A percentile compares a stretch with the other conserved stretches of the same genome.
Evolutionary conservation across 1,140 invertebrate genomes (phyloP).

Genomic region (Uloborus diversus): DNA sequence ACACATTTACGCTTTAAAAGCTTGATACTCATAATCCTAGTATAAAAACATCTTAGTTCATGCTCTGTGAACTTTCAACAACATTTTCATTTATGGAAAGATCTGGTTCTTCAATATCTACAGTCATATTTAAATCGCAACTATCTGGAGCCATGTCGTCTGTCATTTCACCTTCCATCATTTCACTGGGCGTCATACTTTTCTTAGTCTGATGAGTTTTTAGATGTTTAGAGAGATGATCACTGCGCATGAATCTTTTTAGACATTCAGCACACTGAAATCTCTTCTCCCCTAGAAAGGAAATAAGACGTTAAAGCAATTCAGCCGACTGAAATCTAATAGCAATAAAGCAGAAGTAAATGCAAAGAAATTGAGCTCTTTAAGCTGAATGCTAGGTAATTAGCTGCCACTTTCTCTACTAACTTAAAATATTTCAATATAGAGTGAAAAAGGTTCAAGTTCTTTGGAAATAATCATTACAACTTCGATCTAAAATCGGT

Average conservation of each 20-base stretch:
- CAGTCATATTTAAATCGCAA: constrained; percentile 70
- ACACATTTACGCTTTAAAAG: too few species aligned
- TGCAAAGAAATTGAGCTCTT: too few species aligned
- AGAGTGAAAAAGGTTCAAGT: too few species aligned
- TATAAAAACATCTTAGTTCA: too few species aligned
- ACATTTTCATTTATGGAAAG: constrained; percentile 61
- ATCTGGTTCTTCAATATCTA: constrained; percentile 63
- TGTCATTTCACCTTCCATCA: constrained; percentile 57
- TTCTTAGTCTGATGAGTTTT: constrained; percentile 82
- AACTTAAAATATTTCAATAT: too few species aligned
- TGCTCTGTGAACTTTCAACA: constrained; percentile 52
- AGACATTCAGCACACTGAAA: constrained; percentile 83
- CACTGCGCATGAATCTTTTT: constrained; percentile 88
- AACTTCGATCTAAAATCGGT: too few species aligned
- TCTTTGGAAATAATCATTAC: too few species aligned
- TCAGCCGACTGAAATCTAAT: too few species aligned
- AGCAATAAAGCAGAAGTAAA: too few species aligned
- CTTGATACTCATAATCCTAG: too few species aligned
- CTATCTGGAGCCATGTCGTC: constrained; percentile 69
- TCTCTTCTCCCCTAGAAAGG: constrained; percentile 77
- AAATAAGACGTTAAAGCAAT: constrained; percentile 40
- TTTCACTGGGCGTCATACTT: constrained; percentile 43
- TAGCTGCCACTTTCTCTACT: too few species aligned
- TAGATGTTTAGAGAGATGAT: constrained; percentile 87
- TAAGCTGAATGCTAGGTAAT: too few species aligned